Percentiles rank a stretch among this genome's conserved stretches.
Evolutionary conservation across 2,888 invertebrate genomes (phyloP).

Genomic region (Chydorus sphaericus): DNA sequence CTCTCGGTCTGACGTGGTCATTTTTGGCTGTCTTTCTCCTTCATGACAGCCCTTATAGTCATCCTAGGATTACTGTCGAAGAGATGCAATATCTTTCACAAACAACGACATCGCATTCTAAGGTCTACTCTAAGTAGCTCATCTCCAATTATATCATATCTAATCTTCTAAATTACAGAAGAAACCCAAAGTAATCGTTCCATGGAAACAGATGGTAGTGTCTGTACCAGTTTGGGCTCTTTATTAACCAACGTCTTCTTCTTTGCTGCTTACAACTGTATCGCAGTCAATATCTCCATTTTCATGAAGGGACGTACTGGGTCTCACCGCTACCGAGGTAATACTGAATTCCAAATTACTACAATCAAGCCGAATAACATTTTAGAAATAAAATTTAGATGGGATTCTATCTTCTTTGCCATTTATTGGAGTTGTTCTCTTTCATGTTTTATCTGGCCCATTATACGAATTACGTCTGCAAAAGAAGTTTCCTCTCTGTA

Average conservation of each 20-base stretch:
- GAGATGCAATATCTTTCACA: neutral
- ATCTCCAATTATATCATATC: too few species aligned
- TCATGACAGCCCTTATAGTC: neutral
- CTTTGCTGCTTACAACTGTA: constrained; percentile 1
- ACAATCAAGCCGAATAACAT: neutral
- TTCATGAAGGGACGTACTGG: constrained; percentile 32
- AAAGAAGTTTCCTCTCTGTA: neutral
- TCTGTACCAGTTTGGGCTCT: constrained; percentile 34
- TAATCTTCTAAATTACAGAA: too few species aligned
- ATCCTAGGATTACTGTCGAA: neutral
- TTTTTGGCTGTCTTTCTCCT: neutral
- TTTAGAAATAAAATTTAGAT: constrained; percentile 21
- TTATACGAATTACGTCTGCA: constrained; percentile 23
- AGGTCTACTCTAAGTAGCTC: too few species aligned
- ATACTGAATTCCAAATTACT: constrained; percentile 19
- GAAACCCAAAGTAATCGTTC: too few species aligned
- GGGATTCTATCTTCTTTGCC: constrained; percentile 26
- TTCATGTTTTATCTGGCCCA: constrained; percentile 23
- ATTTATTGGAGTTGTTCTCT: constrained; percentile 23
- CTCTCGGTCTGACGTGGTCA: neutral
- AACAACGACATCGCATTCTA: too few species aligned
- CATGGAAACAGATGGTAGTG: constrained; percentile 34
- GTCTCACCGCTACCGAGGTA: constrained; percentile 29
- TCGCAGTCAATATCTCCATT: constrained; percentile 28
- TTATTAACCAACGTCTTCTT: constrained; percentile 33